Percentiles rank a stretch among this genome's conserved stretches.
phyloP scores from a whole-genome alignment of 2,797 vertebrate genomes.

The Brotula barbata region DNA sequence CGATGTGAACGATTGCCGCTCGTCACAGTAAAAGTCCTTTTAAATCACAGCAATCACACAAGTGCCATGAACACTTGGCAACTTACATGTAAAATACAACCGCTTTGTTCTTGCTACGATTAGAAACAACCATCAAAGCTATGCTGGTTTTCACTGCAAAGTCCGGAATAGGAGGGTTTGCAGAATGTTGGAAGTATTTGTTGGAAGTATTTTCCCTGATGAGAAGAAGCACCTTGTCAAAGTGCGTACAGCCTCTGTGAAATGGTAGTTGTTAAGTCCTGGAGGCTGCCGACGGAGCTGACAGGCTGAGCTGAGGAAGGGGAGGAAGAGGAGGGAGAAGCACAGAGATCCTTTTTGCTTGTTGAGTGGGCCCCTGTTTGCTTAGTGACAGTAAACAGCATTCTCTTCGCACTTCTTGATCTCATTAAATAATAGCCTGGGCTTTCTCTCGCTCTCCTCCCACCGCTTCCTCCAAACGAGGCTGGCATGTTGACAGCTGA shows the following conservation, averaged over 20 bases:
- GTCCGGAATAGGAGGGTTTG: slow-evolving; percentile 11
- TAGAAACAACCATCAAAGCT: no score
- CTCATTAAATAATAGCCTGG: slow-evolving; percentile 63
- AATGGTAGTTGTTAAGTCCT: slow-evolving; percentile 36
- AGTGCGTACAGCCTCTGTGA: slow-evolving; percentile 18
- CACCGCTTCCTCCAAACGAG: slow-evolving; percentile 12
- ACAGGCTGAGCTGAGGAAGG: slow-evolving; percentile 1
- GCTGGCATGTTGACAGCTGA: slow-evolving; percentile 37
- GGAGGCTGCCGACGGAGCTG: slow-evolving; percentile 12
- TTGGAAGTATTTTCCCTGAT: slow-evolving; percentile 13
- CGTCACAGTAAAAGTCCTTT: no score
- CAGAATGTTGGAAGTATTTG: no score
- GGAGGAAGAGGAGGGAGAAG: slow-evolving; percentile 35
- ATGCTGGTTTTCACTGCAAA: slow-evolving; percentile 18
- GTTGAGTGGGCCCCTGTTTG: slow-evolving; percentile 43
- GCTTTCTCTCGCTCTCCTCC: slow-evolving; percentile 23
- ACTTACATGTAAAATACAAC: no score
- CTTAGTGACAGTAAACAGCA: slow-evolving; percentile 63
- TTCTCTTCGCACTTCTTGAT: slow-evolving; percentile 52
- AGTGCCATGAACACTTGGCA: no score
- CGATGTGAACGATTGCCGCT: no score
- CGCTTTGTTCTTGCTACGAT: no score
- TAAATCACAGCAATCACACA: no score
- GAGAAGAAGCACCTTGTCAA: slow-evolving; percentile 25
- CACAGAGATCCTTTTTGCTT: slow-evolving; percentile 17